phyloP scores from a whole-genome alignment of 2,113 vertebrate species.

The Callaeas wilsoni region DNA sequence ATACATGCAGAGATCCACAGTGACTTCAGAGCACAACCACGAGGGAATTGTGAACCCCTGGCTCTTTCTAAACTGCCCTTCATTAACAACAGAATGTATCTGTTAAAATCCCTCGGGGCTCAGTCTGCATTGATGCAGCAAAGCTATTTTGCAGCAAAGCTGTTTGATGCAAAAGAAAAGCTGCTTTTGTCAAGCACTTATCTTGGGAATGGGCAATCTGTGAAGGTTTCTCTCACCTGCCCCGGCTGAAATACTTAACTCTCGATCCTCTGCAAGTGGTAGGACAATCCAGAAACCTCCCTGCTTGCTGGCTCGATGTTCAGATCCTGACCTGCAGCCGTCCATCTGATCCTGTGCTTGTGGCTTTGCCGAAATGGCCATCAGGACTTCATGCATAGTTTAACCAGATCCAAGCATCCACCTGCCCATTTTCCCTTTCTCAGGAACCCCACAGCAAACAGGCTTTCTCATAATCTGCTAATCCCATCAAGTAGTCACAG shows the following conservation, averaged over 20 bases:
- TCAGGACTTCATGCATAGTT: not conserved
- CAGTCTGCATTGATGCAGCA: not conserved
- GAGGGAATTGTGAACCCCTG: not conserved
- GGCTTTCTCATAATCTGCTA: constrained; percentile 37
- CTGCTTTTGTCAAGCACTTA: constrained; percentile 14
- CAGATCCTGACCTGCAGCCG: not conserved
- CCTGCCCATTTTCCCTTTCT: not conserved
- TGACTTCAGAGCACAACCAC: not conserved
- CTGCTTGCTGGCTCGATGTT: not conserved
- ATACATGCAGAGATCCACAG: not conserved
- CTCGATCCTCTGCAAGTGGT: not conserved
- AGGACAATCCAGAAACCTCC: not conserved
- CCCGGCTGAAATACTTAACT: not conserved
- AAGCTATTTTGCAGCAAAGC: constrained; percentile 12
- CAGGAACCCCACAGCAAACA: not conserved
- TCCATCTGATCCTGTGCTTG: not conserved
- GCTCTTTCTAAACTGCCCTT: constrained; percentile 32
- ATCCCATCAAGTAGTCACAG: constrained; percentile 46
- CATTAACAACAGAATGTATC: constrained; percentile 32
- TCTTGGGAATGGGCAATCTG: not conserved
- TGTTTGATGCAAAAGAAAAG: constrained; percentile 3
- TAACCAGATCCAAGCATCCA: constrained; percentile 2
- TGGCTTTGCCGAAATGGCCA: not conserved
- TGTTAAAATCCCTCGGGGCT: not conserved
- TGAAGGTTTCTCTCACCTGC: not conserved